phyloP scores from a whole-genome alignment of 2,797 vertebrate species.

The Acrossocheilus wenchowensis region DNA sequence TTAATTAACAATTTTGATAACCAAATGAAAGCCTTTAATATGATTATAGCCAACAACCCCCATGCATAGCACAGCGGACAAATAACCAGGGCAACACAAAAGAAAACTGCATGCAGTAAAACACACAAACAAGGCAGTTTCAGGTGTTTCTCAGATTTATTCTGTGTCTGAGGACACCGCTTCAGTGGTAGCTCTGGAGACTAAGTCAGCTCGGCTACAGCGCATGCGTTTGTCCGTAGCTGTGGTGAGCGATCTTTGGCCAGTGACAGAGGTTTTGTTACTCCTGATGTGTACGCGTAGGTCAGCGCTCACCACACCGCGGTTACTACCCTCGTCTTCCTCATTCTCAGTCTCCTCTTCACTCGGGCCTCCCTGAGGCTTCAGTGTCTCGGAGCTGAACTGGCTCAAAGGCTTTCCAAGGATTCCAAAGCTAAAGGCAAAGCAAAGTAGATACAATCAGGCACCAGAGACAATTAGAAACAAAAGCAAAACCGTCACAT shows the following conservation, averaged over 20 bases:
- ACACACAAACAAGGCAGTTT: not conserved
- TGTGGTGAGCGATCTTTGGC: constrained; percentile 34
- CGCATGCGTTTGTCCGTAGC: constrained; percentile 24
- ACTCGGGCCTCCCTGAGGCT: constrained; percentile 55
- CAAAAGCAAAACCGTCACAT: not conserved
- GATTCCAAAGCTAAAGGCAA: constrained; percentile 76
- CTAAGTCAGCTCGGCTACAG: constrained; percentile 40
- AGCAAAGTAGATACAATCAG: constrained; percentile 9
- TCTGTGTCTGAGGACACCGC: constrained; percentile 59
- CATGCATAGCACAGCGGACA: too few relatives aligned
- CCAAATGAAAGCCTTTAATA: too few relatives aligned
- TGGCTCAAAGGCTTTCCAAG: constrained; percentile 73
- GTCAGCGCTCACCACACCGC: constrained; percentile 49
- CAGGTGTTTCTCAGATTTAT: not conserved
- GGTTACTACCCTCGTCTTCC: constrained; percentile 38
- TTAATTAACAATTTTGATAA: too few relatives aligned
- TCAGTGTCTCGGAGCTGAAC: constrained; percentile 73
- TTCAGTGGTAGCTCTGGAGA: constrained; percentile 61
- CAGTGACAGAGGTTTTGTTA: constrained; percentile 50
- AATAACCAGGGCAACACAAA: too few relatives aligned
- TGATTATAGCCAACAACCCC: too few relatives aligned
- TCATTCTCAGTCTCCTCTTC: constrained; percentile 51
- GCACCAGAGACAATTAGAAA: not conserved
- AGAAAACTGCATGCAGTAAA: not conserved
- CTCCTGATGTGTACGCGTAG: not conserved